phyloP scores from a whole-genome alignment of 92 coral and sea anemone genomes.

The Heliopora coerulea region DNA sequence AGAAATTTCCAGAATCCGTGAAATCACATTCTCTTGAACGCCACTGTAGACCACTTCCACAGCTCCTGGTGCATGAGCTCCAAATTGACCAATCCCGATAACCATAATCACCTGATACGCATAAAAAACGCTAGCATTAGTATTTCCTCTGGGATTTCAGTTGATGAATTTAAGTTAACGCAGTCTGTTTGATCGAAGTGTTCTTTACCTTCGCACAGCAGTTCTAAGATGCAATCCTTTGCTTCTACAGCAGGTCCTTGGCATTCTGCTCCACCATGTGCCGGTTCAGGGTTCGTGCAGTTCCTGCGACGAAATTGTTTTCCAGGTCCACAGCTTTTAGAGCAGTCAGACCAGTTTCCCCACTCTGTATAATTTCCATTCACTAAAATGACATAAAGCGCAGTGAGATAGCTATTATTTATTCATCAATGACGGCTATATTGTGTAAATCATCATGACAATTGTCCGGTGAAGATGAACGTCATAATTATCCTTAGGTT shows the following conservation, averaged over 20 bases:
- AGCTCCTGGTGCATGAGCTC: constrained; percentile 39
- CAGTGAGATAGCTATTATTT: no score
- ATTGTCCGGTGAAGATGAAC: no score
- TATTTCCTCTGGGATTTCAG: not conserved
- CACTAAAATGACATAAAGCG: not conserved
- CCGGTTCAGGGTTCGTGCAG: constrained; percentile 29
- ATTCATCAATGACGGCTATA: no score
- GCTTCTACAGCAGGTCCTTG: not conserved
- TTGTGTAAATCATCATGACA: no score
- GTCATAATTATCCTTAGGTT: no score
- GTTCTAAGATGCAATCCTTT: not conserved
- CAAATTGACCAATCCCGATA: constrained; percentile 46
- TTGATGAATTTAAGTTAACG: not conserved
- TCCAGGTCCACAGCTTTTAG: constrained; percentile 18
- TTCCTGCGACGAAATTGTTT: not conserved
- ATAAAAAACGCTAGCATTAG: no score
- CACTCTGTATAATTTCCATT: constrained; percentile 26
- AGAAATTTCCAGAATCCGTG: constrained; percentile 44
- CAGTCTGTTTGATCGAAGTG: not conserved
- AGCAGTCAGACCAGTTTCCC: constrained; percentile 24
- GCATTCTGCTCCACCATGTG: constrained; percentile 22
- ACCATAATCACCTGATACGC: constrained; percentile 46
- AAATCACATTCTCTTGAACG: constrained; percentile 43
- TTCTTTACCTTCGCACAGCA: constrained; percentile 7
- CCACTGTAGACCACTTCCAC: constrained; percentile 46